Conservation (phyloP, 2,113 vertebrate genomes). For the Callithrix jacchus region DNA sequence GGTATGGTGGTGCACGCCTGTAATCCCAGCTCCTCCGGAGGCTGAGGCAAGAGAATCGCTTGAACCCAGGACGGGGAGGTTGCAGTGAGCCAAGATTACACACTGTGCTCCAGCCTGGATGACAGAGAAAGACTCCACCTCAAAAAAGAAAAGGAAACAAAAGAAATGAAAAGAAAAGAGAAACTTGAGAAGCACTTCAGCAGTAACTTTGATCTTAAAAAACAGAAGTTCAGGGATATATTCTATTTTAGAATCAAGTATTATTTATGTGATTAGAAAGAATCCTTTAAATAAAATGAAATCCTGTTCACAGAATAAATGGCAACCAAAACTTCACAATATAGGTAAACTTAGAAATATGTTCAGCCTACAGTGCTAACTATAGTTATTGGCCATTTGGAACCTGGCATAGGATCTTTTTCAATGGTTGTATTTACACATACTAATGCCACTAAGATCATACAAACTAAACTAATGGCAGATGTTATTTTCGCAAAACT, state of each 20-base stretch:
- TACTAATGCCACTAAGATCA: background rate
- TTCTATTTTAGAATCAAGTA: slow-evolving; percentile 16
- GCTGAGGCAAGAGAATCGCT: too few species aligned
- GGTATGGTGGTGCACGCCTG: too few species aligned
- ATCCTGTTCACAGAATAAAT: background rate
- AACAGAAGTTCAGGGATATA: background rate
- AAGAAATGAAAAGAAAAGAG: background rate
- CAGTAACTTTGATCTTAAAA: slow-evolving; percentile 29
- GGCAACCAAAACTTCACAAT: slow-evolving; percentile 21
- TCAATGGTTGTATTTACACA: background rate
- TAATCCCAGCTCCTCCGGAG: too few species aligned
- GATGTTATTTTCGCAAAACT: slow-evolving; percentile 10
- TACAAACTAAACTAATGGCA: background rate
- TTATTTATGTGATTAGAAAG: background rate
- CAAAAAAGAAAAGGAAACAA: too few species aligned
- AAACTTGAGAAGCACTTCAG: background rate
- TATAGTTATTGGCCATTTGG: background rate
- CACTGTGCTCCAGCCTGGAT: too few species aligned
- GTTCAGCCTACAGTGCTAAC: background rate
- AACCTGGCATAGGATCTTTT: background rate
- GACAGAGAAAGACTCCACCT: too few species aligned
- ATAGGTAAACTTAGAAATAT: background rate
- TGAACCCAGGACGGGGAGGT: too few species aligned
- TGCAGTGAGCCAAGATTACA: too few species aligned
- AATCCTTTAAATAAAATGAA: slow-evolving; percentile 28